These are phyloP conservation scores for Temnothorax ravouxi DNA, from an alignment of 2,888 invertebrate genomes.

Conservation along the genomic window DNA sequence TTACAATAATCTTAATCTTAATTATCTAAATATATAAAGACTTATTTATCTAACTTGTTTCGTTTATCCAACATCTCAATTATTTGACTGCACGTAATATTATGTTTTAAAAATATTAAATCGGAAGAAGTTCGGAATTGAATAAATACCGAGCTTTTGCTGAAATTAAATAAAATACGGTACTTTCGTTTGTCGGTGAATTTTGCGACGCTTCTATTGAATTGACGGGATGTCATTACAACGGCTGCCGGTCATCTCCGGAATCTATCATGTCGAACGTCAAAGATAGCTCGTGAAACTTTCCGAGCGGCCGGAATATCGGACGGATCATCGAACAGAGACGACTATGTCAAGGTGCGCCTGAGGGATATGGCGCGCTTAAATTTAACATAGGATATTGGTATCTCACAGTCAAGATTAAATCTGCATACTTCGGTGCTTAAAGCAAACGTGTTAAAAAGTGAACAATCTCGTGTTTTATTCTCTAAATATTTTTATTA, in stretches of 20 bases:
- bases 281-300: conserved; percentile 33
- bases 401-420: not conserved
- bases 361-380: not conserved
- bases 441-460: not conserved
- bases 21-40: no score
- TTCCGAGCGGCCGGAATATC: conserved; percentile 28
- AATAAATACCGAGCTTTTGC: not conserved
- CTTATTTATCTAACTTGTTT: not conserved
- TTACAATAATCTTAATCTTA: no score
- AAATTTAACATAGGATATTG: conserved; percentile 29
- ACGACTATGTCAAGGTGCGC: not conserved
- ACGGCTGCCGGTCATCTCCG: not conserved
- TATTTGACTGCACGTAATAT: not conserved
- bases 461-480: not conserved
- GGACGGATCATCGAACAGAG: conserved; percentile 29
- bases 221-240: conserved; percentile 21
- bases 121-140: not conserved
- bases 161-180: conserved; percentile 8
- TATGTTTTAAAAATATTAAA: not conserved
- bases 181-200: conserved; percentile 7
- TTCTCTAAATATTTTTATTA: not conserved
- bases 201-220: not conserved
- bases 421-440: not conserved
- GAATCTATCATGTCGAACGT: conserved; percentile 37
- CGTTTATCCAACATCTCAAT: not conserved